These are phyloP conservation scores for Cylloceria caligata DNA, from an alignment of 2,888 invertebrate species.

Conservation along the genomic window DNA sequence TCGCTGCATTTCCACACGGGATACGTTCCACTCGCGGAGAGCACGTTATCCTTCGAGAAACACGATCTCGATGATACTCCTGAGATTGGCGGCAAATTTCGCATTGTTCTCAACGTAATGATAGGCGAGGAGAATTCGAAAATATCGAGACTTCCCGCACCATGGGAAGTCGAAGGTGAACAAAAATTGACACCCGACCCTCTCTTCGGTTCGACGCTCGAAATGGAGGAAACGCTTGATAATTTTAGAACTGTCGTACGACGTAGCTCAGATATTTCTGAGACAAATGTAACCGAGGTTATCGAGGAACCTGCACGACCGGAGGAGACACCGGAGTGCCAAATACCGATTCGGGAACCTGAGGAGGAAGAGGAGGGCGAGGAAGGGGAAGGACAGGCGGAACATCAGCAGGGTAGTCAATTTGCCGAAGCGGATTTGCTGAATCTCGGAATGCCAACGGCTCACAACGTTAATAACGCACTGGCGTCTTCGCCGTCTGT, in stretches of 20 bases:
- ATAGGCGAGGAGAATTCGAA: slow-evolving; percentile 90
- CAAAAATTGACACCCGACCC: slow-evolving; percentile 86
- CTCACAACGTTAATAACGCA: slow-evolving; percentile 43
- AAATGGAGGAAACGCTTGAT: slow-evolving; percentile 93
- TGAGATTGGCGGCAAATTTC: slow-evolving; percentile 89
- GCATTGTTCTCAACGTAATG: slow-evolving; percentile 89
- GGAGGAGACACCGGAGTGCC: slow-evolving; percentile 25
- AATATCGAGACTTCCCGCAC: slow-evolving; percentile 88
- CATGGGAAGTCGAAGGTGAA: slow-evolving; percentile 91
- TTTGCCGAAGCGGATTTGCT: slow-evolving; percentile 82
- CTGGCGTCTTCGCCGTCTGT: slow-evolving; percentile 64
- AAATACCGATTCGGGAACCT: slow-evolving; percentile 25
- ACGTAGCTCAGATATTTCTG: slow-evolving; percentile 9
- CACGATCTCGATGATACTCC: slow-evolving; percentile 93
- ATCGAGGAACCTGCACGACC: slow-evolving; percentile 24
- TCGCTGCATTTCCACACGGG: slow-evolving; percentile 96
- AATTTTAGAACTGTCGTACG: slow-evolving; percentile 86
- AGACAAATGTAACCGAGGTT: slow-evolving; percentile 13
- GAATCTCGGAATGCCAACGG: slow-evolving; percentile 79
- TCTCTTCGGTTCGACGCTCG: slow-evolving; percentile 91
- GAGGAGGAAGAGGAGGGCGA: slow-evolving; percentile 7
- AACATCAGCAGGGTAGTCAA: slow-evolving; percentile 9
- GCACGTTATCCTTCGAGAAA: slow-evolving; percentile 90
- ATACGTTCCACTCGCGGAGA: slow-evolving; percentile 91
- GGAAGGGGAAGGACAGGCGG: slow-evolving; percentile 15